phyloP scores from a whole-genome alignment of 1,140 invertebrate genomes.

The Bombus waltoni region DNA sequence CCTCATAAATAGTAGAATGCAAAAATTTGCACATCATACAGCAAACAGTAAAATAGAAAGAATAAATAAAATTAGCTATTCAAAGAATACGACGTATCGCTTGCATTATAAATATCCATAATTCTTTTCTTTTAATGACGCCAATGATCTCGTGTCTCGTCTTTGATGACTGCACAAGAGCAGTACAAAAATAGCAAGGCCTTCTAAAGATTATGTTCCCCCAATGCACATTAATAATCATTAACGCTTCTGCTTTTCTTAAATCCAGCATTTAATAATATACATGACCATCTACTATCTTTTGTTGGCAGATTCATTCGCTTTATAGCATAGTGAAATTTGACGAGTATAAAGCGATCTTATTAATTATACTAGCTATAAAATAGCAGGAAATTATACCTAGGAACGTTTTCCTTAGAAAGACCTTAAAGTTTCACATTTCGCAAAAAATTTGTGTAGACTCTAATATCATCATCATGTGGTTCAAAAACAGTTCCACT shows the following conservation, averaged over 20 bases:
- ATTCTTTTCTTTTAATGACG: slow-evolving; percentile 44
- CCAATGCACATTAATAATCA: slow-evolving; percentile 33
- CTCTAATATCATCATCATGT: slow-evolving; percentile 58
- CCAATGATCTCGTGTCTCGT: slow-evolving; percentile 54
- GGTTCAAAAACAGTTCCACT: slow-evolving; percentile 60
- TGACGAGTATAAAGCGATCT: slow-evolving; percentile 23
- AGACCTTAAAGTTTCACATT: slow-evolving; percentile 60
- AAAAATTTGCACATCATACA: slow-evolving; percentile 63
- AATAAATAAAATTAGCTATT: slow-evolving; percentile 65
- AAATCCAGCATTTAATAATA: slow-evolving; percentile 37
- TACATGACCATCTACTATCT: slow-evolving; percentile 32
- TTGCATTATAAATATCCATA: slow-evolving; percentile 56
- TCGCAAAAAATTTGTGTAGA: slow-evolving; percentile 55
- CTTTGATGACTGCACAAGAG: slow-evolving; percentile 47
- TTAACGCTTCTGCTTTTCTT: slow-evolving; percentile 39
- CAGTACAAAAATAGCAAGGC: slow-evolving; percentile 56
- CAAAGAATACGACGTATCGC: slow-evolving; percentile 53
- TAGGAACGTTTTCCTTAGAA: slow-evolving; percentile 71
- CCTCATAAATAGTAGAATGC: slow-evolving; percentile 76
- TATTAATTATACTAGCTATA: slow-evolving; percentile 48
- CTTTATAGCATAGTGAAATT: slow-evolving; percentile 42
- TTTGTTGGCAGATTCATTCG: slow-evolving; percentile 49
- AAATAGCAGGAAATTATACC: slow-evolving; percentile 57
- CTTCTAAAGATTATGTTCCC: slow-evolving; percentile 67
- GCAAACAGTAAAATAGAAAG: slow-evolving; percentile 60